Percentiles rank a stretch among this genome's conserved stretches.
Conservation (phyloP, 64 coral and sea anemone genomes). For the Hydrozoanthus tunicans region DNA sequence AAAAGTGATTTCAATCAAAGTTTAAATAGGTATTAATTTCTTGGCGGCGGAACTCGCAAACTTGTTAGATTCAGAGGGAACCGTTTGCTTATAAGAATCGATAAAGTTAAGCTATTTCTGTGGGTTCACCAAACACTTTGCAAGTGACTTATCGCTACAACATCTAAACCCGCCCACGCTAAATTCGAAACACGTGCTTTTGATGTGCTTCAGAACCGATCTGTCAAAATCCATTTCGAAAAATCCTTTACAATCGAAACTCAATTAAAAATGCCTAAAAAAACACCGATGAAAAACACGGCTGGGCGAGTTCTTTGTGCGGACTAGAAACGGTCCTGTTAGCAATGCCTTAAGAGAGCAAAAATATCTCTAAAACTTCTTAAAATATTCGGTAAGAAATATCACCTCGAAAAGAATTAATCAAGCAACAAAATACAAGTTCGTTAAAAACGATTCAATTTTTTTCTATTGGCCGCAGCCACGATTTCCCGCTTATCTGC, state of each 20-base stretch:
- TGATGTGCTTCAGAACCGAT: neutral
- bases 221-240: slow-evolving; percentile 49
- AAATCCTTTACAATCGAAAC: slow-evolving; percentile 15
- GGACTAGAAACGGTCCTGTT: neutral
- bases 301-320: slow-evolving; percentile 13
- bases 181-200: slow-evolving; percentile 19
- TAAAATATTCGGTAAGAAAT: too few species aligned
- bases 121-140: neutral
- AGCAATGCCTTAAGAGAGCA: too few species aligned
- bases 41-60: too few species aligned
- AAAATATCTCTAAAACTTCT: too few species aligned
- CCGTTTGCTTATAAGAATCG: neutral
- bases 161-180: neutral
- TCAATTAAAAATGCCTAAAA: slow-evolving; percentile 39
- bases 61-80: too few species aligned
- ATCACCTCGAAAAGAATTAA: too few species aligned
- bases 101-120: neutral
- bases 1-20: too few species aligned
- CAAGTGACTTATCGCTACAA: neutral
- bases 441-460: too few species aligned
- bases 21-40: too few species aligned
- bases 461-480: too few species aligned
- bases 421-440: too few species aligned
- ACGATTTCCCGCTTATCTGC: too few species aligned
- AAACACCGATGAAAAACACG: neutral